Evolutionary conservation across 92 coral and sea anemone species (phyloP).

Genomic region (Pocillopora grandis): DNA sequence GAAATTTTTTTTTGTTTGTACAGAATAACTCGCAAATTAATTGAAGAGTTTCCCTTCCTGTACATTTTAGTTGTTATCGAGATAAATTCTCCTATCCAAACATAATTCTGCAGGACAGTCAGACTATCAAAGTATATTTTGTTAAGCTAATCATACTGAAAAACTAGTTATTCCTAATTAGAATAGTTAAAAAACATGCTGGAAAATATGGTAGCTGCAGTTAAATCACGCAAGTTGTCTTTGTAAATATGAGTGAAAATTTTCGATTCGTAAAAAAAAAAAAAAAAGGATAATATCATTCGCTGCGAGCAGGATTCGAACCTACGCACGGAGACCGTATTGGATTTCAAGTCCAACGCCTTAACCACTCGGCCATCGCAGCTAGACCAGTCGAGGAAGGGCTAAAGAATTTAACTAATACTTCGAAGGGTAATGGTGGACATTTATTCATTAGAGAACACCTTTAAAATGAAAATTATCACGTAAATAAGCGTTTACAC

Average conservation of each 20-base stretch:
- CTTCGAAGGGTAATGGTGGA: too few relatives aligned
- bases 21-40: too few relatives aligned
- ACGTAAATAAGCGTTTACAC: not conserved
- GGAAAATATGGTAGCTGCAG: too few relatives aligned
- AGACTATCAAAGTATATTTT: too few relatives aligned
- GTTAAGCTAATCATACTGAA: too few relatives aligned
- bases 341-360: conserved; percentile 99
- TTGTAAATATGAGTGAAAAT: not conserved
- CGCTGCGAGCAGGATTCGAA: conserved; percentile 99
- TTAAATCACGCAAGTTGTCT: not conserved
- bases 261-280: not conserved
- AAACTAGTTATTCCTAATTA: too few relatives aligned
- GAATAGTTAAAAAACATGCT: too few relatives aligned
- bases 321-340: conserved; percentile 96
- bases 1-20: too few relatives aligned
- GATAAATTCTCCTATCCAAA: too few relatives aligned
- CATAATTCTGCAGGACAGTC: too few relatives aligned
- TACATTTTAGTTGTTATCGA: too few relatives aligned
- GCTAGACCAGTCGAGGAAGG: rapidly evolving
- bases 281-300: not conserved
- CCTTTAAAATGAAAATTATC: not conserved
- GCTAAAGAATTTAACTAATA: not conserved
- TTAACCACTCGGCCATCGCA: conserved; percentile 99
- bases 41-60: too few relatives aligned
- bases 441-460: not conserved